Evolutionary conservation across 2,797 vertebrate genomes (phyloP).

Genomic region (Cirrhinus mrigala): DNA sequence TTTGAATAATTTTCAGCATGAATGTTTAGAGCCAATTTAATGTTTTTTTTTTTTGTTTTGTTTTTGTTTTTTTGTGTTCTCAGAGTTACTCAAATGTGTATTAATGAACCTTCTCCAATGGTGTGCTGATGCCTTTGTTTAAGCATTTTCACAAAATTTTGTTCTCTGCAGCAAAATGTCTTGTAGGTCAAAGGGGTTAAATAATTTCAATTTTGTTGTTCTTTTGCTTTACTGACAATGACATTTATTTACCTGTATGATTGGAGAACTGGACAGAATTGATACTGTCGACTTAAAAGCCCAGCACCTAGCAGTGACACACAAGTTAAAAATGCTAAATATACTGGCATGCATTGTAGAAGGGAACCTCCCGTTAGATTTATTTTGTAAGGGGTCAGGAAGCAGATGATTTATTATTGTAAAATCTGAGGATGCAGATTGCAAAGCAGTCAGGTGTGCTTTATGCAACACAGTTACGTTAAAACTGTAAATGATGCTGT

Average conservation of each 20-base stretch:
- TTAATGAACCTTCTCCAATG: too few relatives aligned
- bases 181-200: too few relatives aligned
- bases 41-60: too few relatives aligned
- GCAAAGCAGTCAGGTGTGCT: background rate
- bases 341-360: background rate
- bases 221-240: background rate
- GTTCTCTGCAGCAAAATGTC: too few relatives aligned
- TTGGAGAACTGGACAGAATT: conserved; percentile 6
- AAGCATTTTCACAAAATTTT: too few relatives aligned
- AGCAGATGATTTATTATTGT: background rate
- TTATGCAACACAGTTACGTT: background rate
- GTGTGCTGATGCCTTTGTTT: too few relatives aligned
- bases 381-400: background rate
- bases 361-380: background rate
- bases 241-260: background rate
- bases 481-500: background rate
- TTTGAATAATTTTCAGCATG: too few relatives aligned
- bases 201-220: background rate
- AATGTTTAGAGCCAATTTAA: too few relatives aligned
- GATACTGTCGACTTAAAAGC: background rate
- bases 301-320: conserved; percentile 3
- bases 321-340: background rate
- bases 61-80: too few relatives aligned
- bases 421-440: background rate
- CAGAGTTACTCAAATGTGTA: too few relatives aligned